A percentile compares a stretch with the other conserved stretches of the same genome.
Conservation (phyloP, 2,113 vertebrate genomes). For the Calidris pugnax region DNA sequence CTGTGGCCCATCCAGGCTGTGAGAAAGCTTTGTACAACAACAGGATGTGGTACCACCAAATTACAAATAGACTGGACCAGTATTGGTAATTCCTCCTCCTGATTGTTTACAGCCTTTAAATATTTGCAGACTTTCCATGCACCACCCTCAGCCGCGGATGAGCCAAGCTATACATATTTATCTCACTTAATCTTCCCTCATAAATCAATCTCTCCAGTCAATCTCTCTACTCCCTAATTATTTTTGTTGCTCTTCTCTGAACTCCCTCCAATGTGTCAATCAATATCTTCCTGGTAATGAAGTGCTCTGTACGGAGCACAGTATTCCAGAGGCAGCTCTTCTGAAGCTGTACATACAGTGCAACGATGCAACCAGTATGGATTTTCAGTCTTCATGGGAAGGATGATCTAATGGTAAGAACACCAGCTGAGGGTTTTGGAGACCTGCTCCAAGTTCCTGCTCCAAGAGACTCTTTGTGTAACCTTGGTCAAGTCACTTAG, state of each 20-base stretch:
- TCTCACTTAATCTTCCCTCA: slow-evolving; percentile 66
- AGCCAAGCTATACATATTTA: slow-evolving; percentile 60
- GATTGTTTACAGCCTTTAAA: slow-evolving; percentile 42
- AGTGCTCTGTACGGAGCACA: slow-evolving; percentile 31
- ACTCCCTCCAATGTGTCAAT: slow-evolving; percentile 65
- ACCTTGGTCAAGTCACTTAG: not conserved
- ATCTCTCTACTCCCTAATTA: slow-evolving; percentile 67
- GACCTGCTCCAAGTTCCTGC: not conserved
- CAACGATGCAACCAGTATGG: not conserved
- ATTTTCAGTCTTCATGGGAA: slow-evolving; percentile 45
- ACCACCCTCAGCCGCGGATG: slow-evolving; percentile 26
- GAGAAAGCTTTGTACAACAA: not conserved
- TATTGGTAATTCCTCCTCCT: not conserved
- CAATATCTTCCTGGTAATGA: slow-evolving; percentile 66
- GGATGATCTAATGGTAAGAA: not conserved
- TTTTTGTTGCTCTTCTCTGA: slow-evolving; percentile 70
- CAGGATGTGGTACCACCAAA: not conserved
- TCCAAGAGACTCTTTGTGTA: not conserved
- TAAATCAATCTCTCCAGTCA: slow-evolving; percentile 69
- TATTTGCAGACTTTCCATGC: slow-evolving; percentile 35
- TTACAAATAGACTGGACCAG: not conserved
- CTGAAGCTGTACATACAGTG: not conserved
- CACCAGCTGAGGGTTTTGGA: not conserved
- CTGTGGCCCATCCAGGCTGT: not conserved
- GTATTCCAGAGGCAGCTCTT: slow-evolving; percentile 35